phyloP scores from a whole-genome alignment of 2,888 invertebrate genomes.

The Lasiommata megera region DNA sequence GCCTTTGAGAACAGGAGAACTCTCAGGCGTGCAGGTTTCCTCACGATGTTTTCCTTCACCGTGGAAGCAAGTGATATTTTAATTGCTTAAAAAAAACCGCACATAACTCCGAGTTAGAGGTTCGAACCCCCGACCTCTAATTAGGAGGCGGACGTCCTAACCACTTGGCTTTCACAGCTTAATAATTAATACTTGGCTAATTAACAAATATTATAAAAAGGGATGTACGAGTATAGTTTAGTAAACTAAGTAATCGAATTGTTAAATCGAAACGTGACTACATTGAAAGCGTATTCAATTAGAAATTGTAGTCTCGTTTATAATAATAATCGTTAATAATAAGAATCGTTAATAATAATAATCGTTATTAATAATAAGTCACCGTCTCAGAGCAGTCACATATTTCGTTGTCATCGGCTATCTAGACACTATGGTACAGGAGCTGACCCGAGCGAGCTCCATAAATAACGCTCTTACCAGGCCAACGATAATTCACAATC shows the following conservation, averaged over 20 bases:
- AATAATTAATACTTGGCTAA: too few species aligned
- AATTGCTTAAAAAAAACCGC: too few species aligned
- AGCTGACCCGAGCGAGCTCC: conserved; percentile 46
- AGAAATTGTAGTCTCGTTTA: conserved; percentile 6
- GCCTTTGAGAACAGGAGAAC: too few species aligned
- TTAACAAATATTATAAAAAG: too few species aligned
- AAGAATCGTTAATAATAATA: conserved; percentile 9
- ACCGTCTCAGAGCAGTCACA: conserved; percentile 20
- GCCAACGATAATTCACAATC: conserved; percentile 68
- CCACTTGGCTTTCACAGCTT: too few species aligned
- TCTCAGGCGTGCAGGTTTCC: too few species aligned
- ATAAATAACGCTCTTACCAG: conserved; percentile 73
- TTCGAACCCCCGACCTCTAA: too few species aligned
- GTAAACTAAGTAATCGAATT: neutral
- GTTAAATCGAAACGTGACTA: neutral
- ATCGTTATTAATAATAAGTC: conserved; percentile 22
- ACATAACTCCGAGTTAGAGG: too few species aligned
- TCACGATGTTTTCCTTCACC: too few species aligned
- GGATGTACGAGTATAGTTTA: too few species aligned
- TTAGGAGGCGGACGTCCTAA: too few species aligned
- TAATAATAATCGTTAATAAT: conserved; percentile 11
- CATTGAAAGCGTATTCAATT: conserved; percentile 6
- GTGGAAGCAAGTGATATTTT: too few species aligned
- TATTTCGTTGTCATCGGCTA: conserved; percentile 26
- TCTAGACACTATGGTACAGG: conserved; percentile 31